These are phyloP conservation scores for Gallinago undulata DNA, from an alignment of 2,113 vertebrate species.

Conservation along the genomic window DNA sequence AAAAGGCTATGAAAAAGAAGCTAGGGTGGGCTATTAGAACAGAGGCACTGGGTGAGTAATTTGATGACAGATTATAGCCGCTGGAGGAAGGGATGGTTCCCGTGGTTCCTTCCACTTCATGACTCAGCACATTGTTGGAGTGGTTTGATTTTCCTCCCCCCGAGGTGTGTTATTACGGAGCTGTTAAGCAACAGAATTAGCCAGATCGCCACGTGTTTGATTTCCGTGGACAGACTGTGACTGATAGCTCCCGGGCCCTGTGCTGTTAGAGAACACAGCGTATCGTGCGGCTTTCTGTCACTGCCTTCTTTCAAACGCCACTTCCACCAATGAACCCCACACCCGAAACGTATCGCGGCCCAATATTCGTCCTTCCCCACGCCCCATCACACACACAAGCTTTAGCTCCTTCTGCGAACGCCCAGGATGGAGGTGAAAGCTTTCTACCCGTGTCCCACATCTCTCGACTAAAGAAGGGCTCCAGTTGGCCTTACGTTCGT, in stretches of 20 bases:
- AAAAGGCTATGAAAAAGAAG: conserved; percentile 30
- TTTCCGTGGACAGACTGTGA: background rate
- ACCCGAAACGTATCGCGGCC: background rate
- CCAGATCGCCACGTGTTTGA: background rate
- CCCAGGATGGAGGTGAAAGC: conserved; percentile 31
- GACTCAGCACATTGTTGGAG: background rate
- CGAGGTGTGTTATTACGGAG: background rate
- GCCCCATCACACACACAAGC: background rate
- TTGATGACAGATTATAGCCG: background rate
- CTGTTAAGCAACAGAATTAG: background rate
- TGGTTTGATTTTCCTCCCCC: background rate
- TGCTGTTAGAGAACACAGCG: background rate
- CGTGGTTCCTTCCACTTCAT: background rate
- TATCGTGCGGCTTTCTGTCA: background rate
- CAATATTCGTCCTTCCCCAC: background rate
- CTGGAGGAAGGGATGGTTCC: background rate
- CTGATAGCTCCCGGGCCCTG: background rate
- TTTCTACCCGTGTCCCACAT: background rate
- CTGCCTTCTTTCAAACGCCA: background rate
- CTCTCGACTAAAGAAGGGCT: conserved; percentile 20
- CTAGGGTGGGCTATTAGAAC: background rate
- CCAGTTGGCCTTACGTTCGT: conserved; percentile 36
- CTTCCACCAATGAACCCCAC: background rate
- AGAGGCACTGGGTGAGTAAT: background rate
- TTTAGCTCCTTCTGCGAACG: conserved; percentile 26